phyloP scores from a whole-genome alignment of 2,113 vertebrate species.

The Platichthys stellatus region DNA sequence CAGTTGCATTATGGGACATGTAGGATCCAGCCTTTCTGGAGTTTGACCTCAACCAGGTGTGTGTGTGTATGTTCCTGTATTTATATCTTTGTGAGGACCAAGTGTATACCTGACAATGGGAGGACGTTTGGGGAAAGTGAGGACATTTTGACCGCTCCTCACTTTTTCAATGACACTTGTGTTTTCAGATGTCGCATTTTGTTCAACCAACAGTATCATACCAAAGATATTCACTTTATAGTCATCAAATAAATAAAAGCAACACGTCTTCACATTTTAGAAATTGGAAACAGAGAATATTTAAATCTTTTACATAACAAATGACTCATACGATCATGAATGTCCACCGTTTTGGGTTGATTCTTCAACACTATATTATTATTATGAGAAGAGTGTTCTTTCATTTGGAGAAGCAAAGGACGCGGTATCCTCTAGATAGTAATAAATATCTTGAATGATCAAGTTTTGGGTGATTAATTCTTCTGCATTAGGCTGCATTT shows the following conservation, averaged over 20 bases:
- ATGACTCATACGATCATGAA: background rate
- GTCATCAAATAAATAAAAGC: too few relatives aligned
- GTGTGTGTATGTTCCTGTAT: too few relatives aligned
- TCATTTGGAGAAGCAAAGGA: background rate
- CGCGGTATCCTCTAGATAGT: background rate
- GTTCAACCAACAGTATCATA: too few relatives aligned
- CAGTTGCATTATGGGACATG: conserved; percentile 16
- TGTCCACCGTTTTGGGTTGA: background rate
- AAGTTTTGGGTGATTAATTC: background rate
- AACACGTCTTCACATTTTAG: too few relatives aligned
- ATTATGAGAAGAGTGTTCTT: background rate
- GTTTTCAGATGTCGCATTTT: too few relatives aligned
- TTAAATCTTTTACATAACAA: background rate
- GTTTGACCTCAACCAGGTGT: background rate
- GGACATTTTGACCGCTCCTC: too few relatives aligned
- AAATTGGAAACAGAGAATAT: background rate
- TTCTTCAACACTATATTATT: background rate
- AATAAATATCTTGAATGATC: background rate
- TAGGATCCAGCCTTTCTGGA: conserved; percentile 2
- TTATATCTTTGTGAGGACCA: too few relatives aligned
- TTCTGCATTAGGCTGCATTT: background rate
- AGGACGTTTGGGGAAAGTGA: too few relatives aligned
- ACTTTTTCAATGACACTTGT: too few relatives aligned
- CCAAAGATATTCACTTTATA: too few relatives aligned
- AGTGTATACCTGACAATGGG: too few relatives aligned